Conservation (phyloP, 2,888 invertebrate species). For the Andricus curvator region DNA sequence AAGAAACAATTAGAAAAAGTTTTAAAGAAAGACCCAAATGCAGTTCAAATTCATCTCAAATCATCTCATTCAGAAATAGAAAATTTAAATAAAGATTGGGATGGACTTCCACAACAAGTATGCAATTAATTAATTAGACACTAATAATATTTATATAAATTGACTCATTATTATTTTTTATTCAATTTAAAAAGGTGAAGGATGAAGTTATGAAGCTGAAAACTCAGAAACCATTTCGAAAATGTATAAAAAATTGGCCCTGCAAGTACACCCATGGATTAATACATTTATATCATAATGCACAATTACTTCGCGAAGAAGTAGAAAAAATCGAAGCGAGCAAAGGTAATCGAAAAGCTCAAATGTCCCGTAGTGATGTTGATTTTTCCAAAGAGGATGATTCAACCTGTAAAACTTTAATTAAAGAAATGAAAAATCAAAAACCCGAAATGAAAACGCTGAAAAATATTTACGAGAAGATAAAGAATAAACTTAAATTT, state of each 20-base stretch:
- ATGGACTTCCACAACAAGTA: slow-evolving; percentile 6
- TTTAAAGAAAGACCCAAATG: not conserved
- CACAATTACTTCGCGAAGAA: not conserved
- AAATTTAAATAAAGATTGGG: slow-evolving; percentile 2
- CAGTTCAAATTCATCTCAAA: not conserved
- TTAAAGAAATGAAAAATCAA: not conserved
- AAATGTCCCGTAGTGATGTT: not conserved
- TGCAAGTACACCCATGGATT: not conserved
- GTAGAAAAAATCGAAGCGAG: not conserved
- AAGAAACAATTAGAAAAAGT: not conserved
- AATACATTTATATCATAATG: slow-evolving; percentile 30
- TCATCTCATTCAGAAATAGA: not conserved
- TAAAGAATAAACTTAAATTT: not conserved
- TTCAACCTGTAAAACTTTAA: not conserved
- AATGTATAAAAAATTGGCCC: not conserved
- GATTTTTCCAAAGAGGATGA: not conserved
- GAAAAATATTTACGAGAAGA: not conserved
- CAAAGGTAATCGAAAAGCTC: not conserved
- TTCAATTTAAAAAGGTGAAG: not conserved
- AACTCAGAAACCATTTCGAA: not conserved
- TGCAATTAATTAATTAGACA: too few relatives aligned
- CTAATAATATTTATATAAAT: not conserved
- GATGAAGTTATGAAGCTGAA: not conserved
- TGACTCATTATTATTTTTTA: not conserved
- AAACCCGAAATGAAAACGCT: not conserved